Conservation (phyloP, 1,140 invertebrate genomes). For the Lanistes nyassanus region DNA sequence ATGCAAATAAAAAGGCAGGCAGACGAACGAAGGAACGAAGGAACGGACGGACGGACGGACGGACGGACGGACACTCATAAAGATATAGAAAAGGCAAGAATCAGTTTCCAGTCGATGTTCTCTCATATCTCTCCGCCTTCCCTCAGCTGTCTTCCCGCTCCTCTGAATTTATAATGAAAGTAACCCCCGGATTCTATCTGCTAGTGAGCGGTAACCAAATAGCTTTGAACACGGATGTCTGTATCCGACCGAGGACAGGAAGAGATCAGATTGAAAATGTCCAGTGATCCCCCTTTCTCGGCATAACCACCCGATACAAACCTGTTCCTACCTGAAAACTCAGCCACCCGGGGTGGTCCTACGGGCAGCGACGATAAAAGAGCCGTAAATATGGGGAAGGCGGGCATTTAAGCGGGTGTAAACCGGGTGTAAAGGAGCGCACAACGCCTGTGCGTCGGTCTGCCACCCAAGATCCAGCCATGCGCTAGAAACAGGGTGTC, state of each 20-base stretch:
- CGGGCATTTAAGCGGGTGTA: constrained; percentile 3
- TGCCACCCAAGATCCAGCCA: not conserved
- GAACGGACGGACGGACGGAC: too few relatives aligned
- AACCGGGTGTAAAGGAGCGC: not conserved
- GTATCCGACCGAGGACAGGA: not conserved
- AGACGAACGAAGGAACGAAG: too few relatives aligned
- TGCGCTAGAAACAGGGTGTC: constrained; percentile 7
- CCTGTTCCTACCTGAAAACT: too few relatives aligned
- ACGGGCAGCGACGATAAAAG: not conserved
- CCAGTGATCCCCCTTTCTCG: not conserved
- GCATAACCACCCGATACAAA: not conserved
- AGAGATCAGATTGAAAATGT: not conserved
- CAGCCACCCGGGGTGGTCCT: not conserved
- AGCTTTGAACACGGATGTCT: not conserved
- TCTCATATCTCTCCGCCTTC: not conserved
- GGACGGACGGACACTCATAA: too few relatives aligned
- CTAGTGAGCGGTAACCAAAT: not conserved
- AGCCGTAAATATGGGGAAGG: constrained; percentile 6
- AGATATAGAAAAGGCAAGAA: too few relatives aligned
- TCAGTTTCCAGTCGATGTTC: too few relatives aligned
- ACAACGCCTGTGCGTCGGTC: not conserved
- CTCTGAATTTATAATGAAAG: constrained; percentile 9
- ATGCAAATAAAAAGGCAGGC: too few relatives aligned
- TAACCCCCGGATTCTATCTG: constrained; percentile 18
- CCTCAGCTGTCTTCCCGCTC: not conserved